Base-by-base conservation (phyloP, 2,888 invertebrate genomes). In the Catocala fraxini region DNA sequence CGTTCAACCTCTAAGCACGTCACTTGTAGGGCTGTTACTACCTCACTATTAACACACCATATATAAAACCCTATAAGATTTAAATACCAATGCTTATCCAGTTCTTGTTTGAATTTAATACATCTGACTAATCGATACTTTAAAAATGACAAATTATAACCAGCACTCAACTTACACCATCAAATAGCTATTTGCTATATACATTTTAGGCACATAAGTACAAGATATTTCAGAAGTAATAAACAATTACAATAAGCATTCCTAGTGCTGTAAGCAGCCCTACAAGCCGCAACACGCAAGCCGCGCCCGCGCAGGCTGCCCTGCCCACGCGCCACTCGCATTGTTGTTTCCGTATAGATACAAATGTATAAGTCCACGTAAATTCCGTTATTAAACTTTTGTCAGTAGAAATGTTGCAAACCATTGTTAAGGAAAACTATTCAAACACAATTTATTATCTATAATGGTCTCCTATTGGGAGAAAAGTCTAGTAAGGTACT, bases 1-100 rank as follows among this genome's bases (percentile, higher is more conserved):
- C 90, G 85, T 89, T 88, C 90, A 85, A 87, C 85, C 83, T 83
- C 84, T 73, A 76, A 25, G 77, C 77, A 73, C 58, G 60, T 66
- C 65, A 55, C 48, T 68, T 65, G 60, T 71, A 77, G 80, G 73
- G 79, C 64, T 79, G 63, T 47, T 25, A 59, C 54, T 41, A 39
- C 52, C 64, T 45, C 13, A 42, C 10, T 35, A 47, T 42, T 11
- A 48, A 47, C 41, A 53, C 15, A 46, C 25, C 13, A 13, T 46
- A 41, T 33, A 48, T 4, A 7, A n/a, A 10, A 15, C 25, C 25
- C 25, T 6, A 48, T 39, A 39, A 39, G 7, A 55, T 15, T n/a
- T 13, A n/a, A 45, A 25, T 25, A 25, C 25, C 6, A 12, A 45
- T 34, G 43, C 34, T 35, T 33, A 4, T 49, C 25, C 25, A 25